Evolutionary conservation across 2,113 vertebrate species (phyloP).

Genomic region (Oryzias curvinotus): DNA sequence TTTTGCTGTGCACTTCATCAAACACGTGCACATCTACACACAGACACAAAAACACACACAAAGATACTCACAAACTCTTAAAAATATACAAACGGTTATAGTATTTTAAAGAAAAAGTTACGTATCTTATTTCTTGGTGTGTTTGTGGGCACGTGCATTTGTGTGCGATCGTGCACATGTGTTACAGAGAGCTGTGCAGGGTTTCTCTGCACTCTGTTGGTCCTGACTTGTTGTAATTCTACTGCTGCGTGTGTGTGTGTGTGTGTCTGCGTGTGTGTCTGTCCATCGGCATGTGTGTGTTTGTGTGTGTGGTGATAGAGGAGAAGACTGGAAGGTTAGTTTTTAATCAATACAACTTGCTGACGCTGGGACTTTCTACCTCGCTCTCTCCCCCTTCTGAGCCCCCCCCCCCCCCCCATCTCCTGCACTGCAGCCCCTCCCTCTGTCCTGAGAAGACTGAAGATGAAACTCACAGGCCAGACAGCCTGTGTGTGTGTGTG

Average conservation of each 20-base stretch:
- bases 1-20: conserved; percentile 71
- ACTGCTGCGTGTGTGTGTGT: conserved; percentile 41
- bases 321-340: conserved; percentile 98
- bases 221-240: conserved; percentile 68
- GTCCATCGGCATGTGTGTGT: conserved; percentile 16
- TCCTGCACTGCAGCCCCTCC: conserved; percentile 61
- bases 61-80: conserved; percentile 21
- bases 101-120: conserved; percentile 30
- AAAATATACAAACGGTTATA: conserved; percentile 33
- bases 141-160: not conserved
- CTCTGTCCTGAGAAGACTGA: conserved; percentile 83
- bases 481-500: conserved; percentile 75
- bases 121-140: not conserved
- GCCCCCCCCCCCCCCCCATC: conserved; percentile 46
- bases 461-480: conserved; percentile 75
- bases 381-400: conserved; percentile 76
- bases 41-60: conserved; percentile 63
- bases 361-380: conserved; percentile 89
- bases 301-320: conserved; percentile 79
- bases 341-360: conserved; percentile 99
- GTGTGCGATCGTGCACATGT: conserved; percentile 23
- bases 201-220: conserved; percentile 18
- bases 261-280: conserved; percentile 30
- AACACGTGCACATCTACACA: conserved; percentile 46
- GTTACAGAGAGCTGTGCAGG: conserved; percentile 28